Evolutionary conservation across 2,797 vertebrate species (phyloP).

Genomic region (Megalops cyprinoides): DNA sequence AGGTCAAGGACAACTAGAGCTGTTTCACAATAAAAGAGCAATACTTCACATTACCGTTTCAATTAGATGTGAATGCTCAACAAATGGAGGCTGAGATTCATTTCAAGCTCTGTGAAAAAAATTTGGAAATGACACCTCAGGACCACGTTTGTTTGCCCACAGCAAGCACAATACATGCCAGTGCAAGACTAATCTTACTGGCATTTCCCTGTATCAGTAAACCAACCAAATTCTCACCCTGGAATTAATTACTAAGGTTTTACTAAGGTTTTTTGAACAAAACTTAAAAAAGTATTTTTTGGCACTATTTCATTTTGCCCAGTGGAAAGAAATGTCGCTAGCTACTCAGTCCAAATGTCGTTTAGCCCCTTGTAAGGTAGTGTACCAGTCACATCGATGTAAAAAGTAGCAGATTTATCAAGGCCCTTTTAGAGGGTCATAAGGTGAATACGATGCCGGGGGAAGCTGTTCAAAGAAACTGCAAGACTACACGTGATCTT

Average conservation of each 20-base stretch:
- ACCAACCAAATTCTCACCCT: neutral
- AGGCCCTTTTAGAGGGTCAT: neutral
- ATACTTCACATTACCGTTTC: neutral
- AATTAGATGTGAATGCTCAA: neutral
- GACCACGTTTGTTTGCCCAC: neutral
- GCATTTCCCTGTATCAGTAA: too few relatives aligned
- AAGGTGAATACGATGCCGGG: neutral
- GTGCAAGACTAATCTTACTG: neutral
- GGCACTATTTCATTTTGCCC: too few relatives aligned
- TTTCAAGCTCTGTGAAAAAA: neutral
- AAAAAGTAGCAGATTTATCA: neutral
- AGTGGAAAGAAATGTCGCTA: neutral
- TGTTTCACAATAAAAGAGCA: neutral
- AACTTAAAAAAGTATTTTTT: neutral
- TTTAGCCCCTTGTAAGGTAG: too few relatives aligned
- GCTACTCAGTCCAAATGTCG: too few relatives aligned
- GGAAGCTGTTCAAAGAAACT: conserved; percentile 3
- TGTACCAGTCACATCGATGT: neutral
- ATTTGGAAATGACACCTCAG: neutral
- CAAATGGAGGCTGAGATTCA: neutral
- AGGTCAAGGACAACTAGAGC: neutral
- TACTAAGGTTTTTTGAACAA: too few relatives aligned
- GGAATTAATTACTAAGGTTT: too few relatives aligned
- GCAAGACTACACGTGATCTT: neutral
- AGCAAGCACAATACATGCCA: neutral